Percentiles rank a stretch among this genome's conserved stretches.
These are phyloP conservation scores for Rhopalosiphum padi DNA, from an alignment of 1,140 invertebrate species.

Conservation along the genomic window DNA sequence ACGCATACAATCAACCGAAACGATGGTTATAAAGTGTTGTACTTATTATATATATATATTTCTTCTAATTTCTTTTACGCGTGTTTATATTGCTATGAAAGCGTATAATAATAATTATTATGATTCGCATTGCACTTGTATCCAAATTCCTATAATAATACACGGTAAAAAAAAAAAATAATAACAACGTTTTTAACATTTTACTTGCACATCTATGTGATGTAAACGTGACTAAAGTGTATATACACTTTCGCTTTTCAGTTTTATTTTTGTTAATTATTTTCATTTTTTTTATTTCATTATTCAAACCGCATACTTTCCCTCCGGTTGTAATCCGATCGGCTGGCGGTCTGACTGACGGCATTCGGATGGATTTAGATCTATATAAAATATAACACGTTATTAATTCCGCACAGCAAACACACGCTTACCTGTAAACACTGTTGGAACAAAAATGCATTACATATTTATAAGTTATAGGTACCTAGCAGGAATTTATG, in stretches of 20 bases:
- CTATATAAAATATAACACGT: too few relatives aligned
- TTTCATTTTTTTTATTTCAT: not conserved
- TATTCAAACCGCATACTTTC: not conserved
- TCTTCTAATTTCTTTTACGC: not conserved
- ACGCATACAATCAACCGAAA: not conserved
- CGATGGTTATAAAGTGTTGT: not conserved
- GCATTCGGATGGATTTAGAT: too few relatives aligned
- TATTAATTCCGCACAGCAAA: not conserved
- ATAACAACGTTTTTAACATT: not conserved
- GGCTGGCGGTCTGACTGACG: too few relatives aligned
- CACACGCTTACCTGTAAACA: not conserved
- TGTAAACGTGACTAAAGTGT: not conserved
- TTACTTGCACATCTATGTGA: not conserved
- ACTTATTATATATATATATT: not conserved
- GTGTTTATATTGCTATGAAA: not conserved
- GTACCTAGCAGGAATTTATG: not conserved
- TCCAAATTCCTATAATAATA: not conserved
- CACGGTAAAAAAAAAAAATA: not conserved
- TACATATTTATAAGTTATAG: too few relatives aligned
- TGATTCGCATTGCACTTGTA: not conserved
- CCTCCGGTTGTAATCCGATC: not conserved
- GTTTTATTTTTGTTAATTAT: conserved; percentile 24
- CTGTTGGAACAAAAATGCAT: not conserved
- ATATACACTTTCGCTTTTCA: conserved; percentile 6
- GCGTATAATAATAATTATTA: conserved; percentile 8